Evolutionary conservation across 2,888 invertebrate genomes (phyloP).

Genomic region (Cabera pusaria): DNA sequence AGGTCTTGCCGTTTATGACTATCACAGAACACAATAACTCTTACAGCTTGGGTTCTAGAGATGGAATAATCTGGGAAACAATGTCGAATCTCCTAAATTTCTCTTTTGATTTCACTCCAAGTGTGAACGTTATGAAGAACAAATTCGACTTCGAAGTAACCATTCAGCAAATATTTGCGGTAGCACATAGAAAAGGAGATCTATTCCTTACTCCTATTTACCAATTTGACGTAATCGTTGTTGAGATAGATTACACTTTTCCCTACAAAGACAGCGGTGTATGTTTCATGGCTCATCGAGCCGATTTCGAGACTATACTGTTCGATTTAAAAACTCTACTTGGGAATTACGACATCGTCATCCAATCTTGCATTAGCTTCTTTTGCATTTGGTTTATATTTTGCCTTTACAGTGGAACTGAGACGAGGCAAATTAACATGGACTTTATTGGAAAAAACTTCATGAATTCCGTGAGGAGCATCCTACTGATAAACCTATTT

Average conservation of each 20-base stretch:
- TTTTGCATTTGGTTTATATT: conserved; percentile 63
- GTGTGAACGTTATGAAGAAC: conserved; percentile 40
- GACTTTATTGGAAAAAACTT: conserved; percentile 70
- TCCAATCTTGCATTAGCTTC: conserved; percentile 50
- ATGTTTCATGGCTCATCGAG: conserved; percentile 62
- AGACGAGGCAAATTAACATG: conserved; percentile 40
- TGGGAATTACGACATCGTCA: conserved; percentile 38
- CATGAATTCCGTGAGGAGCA: conserved; percentile 58
- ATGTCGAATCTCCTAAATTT: conserved; percentile 63
- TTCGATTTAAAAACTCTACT: conserved; percentile 53
- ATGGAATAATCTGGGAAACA: conserved; percentile 65
- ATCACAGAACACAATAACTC: conserved; percentile 48
- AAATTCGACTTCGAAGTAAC: conserved; percentile 56
- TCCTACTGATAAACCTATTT: conserved; percentile 53
- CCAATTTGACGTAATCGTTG: conserved; percentile 60
- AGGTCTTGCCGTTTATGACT: conserved; percentile 54
- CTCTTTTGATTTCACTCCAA: conserved; percentile 54
- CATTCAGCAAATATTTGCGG: conserved; percentile 54
- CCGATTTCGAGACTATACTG: conserved; percentile 60
- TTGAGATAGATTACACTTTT: conserved; percentile 59
- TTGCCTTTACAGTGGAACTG: conserved; percentile 49
- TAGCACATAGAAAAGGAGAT: conserved; percentile 60
- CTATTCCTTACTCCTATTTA: conserved; percentile 62
- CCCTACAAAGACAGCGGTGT: conserved; percentile 66
- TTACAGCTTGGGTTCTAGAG: conserved; percentile 50